phyloP scores from a whole-genome alignment of 2,113 vertebrate species.

The Solenodon paradoxus region DNA sequence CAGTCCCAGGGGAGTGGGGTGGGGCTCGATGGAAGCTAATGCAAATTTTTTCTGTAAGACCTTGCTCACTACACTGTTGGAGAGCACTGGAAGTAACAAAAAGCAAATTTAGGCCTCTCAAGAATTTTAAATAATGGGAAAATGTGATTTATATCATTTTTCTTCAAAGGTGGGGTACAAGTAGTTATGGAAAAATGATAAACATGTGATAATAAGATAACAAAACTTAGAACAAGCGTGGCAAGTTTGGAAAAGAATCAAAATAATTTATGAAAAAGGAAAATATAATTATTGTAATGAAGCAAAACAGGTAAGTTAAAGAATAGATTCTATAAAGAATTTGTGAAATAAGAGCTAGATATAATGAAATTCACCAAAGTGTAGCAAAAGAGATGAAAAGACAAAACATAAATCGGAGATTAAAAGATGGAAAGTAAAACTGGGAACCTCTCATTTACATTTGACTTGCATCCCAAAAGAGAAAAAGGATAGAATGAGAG shows the following conservation, averaged over 20 bases:
- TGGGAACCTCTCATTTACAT: not conserved
- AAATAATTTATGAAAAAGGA: slow-evolving; percentile 3
- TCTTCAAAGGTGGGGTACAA: not conserved
- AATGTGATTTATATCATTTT: not conserved
- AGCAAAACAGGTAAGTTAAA: not conserved
- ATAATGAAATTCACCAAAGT: not conserved
- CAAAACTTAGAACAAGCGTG: not conserved
- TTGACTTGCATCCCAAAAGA: not conserved
- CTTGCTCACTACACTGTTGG: not conserved
- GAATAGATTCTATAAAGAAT: not conserved
- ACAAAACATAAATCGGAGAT: not conserved
- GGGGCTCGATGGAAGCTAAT: not conserved
- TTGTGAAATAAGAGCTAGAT: not conserved
- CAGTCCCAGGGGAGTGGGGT: no score
- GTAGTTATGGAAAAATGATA: not conserved
- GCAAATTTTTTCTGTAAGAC: not conserved
- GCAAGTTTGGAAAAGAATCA: not conserved
- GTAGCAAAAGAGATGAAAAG: not conserved
- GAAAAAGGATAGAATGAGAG: not conserved
- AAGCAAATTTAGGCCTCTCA: not conserved
- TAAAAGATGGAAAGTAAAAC: not conserved
- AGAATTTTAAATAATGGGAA: not conserved
- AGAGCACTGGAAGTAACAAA: not conserved
- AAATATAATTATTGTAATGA: not conserved
- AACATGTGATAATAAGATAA: not conserved